Conservation (phyloP, 2,888 invertebrate species). For the Tetragonisca angustula region DNA sequence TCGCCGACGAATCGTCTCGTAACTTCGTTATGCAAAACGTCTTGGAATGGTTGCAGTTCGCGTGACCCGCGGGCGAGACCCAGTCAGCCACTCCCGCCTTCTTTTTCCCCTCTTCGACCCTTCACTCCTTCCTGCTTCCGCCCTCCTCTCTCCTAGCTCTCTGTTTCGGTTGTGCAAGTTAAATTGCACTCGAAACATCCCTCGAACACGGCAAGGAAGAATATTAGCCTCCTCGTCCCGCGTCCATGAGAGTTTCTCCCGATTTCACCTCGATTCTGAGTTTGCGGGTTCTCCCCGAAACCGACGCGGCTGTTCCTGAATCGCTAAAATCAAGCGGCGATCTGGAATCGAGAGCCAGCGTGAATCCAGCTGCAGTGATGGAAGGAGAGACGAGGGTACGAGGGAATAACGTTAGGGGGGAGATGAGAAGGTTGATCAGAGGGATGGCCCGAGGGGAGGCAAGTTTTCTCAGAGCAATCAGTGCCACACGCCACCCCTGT, state of each 20-base stretch:
- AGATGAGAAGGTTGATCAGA: constrained; percentile 48
- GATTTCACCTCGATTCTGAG: neutral
- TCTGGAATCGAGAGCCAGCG: constrained; percentile 7
- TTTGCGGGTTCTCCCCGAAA: neutral
- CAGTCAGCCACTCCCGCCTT: constrained; percentile 1
- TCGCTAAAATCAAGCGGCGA: constrained; percentile 11
- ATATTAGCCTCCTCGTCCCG: neutral
- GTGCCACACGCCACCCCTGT: constrained; percentile 44
- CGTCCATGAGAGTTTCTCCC: constrained; percentile 5
- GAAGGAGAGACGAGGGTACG: neutral
- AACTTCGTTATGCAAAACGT: constrained; percentile 69
- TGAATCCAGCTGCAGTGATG: neutral
- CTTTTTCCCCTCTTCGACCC: constrained; percentile 6
- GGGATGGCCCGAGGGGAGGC: constrained; percentile 38
- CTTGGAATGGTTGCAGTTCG: constrained; percentile 26
- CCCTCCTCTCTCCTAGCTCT: neutral
- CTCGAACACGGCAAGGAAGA: constrained; percentile 53
- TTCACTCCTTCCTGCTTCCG: too few relatives aligned
- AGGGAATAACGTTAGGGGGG: neutral
- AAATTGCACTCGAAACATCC: constrained; percentile 71
- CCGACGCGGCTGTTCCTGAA: constrained; percentile 19
- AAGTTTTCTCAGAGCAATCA: constrained; percentile 59
- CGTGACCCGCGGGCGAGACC: constrained; percentile 10
- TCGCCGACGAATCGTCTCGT: constrained; percentile 62
- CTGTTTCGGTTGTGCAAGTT: constrained; percentile 53